Evolutionary conservation across 1,140 invertebrate species (phyloP), one percentile per base, ranked within the genome.

Genomic region (Parasteatoda tepidariorum): DNA sequence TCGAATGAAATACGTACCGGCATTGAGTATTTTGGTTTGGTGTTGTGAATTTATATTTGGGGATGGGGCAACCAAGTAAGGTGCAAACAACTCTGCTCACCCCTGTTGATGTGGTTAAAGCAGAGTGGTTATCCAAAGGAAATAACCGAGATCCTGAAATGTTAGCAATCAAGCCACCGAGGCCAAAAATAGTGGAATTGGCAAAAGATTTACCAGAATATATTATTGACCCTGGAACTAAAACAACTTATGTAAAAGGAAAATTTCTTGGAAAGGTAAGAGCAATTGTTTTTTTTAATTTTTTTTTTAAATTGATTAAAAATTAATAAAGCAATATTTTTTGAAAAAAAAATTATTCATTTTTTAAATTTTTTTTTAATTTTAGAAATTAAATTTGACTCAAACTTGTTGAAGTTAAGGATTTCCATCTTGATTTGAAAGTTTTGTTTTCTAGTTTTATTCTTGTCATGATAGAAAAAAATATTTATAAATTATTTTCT

Each of bases 211-310:
- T 91, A 57, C 88, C 90, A 4, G 90, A 91, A 84, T 91, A 91
- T 78, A 91, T 92, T 15, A 88, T 91, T 30, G 91, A 92, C 86
- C 89, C 88, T 5, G 88, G 87, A 3, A 89, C 89, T 33, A 89
- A 90, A 31, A 91, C 90, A 31, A 90, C 90, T 3, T 92, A 92
- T 83, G 87, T 89, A 67, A 91, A 91, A 79, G 91, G 91, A 55
- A 89, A 90, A 48, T 90, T 92, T 78, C 87, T 92, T 7, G 91
- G 91, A 62, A 92, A 92, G 90, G 91, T 92, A 85, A 88, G 87
- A n/a, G 15, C n/a, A 61, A 18, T 38, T 7, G 9, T 11, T 70
- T 2, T 33, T 31, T 62, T 26, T 54, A 5, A 41, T 67, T 55
- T 13, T 61, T 18, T n/a, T 41, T 41, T 41, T 41, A 13, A 41